A percentile compares a stretch with the other conserved stretches of the same genome.
phyloP scores from a whole-genome alignment of 2,797 vertebrate species.

The Falco cherrug region DNA sequence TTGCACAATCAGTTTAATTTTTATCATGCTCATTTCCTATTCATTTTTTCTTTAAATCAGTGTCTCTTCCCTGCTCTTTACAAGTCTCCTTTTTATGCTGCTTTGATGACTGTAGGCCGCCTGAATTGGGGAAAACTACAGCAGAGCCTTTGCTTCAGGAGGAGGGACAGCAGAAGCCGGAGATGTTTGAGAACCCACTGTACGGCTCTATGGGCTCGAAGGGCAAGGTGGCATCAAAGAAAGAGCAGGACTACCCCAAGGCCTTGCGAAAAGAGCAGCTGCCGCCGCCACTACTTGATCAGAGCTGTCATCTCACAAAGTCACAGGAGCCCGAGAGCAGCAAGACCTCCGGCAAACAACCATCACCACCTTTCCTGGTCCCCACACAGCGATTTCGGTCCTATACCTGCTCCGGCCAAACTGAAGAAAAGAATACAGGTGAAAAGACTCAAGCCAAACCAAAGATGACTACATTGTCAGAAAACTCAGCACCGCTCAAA shows the following conservation, averaged over 20 bases:
- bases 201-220: constrained; percentile 84
- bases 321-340: constrained; percentile 75
- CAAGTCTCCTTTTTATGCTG: neutral
- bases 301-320: constrained; percentile 71
- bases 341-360: constrained; percentile 62
- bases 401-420: constrained; percentile 80
- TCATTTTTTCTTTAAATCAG: neutral
- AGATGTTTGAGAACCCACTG: constrained; percentile 98
- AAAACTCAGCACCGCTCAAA: constrained; percentile 72
- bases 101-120: constrained; percentile 26
- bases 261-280: constrained; percentile 77
- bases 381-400: constrained; percentile 85
- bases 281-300: constrained; percentile 64
- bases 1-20: neutral
- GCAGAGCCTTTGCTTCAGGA: constrained; percentile 69
- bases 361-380: constrained; percentile 75
- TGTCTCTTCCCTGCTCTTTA: neutral
- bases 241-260: constrained; percentile 80
- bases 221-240: constrained; percentile 66
- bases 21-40: neutral
- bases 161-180: constrained; percentile 74
- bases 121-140: constrained; percentile 56
- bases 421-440: constrained; percentile 37
- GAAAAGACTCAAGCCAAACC: constrained; percentile 79
- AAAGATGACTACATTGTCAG: constrained; percentile 18